Evolutionary conservation across 2,113 vertebrate genomes (phyloP).

Genomic region (Otocyon megalotis): DNA sequence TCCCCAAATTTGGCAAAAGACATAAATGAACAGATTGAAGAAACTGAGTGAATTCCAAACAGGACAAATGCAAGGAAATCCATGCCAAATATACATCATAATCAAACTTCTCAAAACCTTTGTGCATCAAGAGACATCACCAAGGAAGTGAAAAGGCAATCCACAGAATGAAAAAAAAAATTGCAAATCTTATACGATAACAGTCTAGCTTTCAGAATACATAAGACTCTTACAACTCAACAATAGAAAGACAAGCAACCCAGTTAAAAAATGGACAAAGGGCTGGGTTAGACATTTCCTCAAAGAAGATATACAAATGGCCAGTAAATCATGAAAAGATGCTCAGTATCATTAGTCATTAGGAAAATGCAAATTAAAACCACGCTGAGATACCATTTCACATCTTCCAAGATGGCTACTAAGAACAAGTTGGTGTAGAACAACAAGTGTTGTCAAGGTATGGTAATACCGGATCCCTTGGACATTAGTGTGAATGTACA

Average conservation of each 20-base stretch:
- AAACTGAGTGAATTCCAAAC: neutral
- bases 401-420: neutral
- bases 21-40: constrained; percentile 2
- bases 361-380: neutral
- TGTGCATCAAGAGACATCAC: neutral
- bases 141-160: neutral
- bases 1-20: constrained; percentile 6
- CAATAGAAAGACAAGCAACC: neutral
- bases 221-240: neutral
- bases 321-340: neutral
- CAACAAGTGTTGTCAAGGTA: neutral
- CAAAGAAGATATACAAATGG: neutral
- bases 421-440: neutral
- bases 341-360: neutral
- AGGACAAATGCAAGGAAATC: neutral
- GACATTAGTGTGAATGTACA: neutral
- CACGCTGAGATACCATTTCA: neutral
- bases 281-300: neutral
- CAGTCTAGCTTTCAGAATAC: neutral
- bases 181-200: neutral
- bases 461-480: neutral
- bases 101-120: neutral
- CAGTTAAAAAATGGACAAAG: neutral
- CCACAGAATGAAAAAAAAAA: neutral
- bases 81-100: neutral